Evolutionary conservation across 2,113 vertebrate genomes (phyloP).

Genomic region (Spea bombifrons): DNA sequence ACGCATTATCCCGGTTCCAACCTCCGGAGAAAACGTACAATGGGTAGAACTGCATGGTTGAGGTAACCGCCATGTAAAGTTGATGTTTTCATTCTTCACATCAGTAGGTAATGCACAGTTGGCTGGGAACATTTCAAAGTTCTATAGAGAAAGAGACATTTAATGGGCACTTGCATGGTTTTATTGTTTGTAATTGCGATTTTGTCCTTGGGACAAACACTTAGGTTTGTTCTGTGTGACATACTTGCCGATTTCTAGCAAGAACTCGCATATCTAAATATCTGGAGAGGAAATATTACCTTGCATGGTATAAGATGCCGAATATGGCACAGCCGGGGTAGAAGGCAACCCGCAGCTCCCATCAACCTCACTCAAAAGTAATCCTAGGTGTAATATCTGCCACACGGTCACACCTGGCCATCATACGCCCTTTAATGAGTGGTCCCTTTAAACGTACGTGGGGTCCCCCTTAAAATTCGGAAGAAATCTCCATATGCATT

Average conservation of each 20-base stretch:
- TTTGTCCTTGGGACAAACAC: background rate
- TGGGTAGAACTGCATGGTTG: background rate
- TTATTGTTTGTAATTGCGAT: slow-evolving; percentile 7
- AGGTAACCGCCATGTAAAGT: slow-evolving; percentile 1
- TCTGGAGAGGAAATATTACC: background rate
- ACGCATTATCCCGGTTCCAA: background rate
- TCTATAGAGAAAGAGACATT: slow-evolving; percentile 8
- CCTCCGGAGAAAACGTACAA: slow-evolving; percentile 1
- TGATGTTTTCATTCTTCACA: slow-evolving; percentile 3
- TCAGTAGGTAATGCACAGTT: background rate
- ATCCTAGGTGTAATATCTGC: no score
- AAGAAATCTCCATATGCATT: no score
- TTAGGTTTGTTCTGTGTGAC: slow-evolving; percentile 6
- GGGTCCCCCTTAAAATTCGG: no score
- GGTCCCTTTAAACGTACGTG: no score
- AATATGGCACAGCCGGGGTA: no score
- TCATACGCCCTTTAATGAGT: no score
- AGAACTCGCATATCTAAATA: background rate
- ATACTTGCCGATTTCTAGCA: background rate
- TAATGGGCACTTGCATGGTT: background rate
- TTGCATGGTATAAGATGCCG: background rate
- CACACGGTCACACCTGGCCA: no score
- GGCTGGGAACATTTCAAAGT: slow-evolving; percentile 4
- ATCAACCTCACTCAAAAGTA: no score
- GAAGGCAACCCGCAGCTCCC: no score